Evolutionary conservation across 2,113 vertebrate species (phyloP).

Genomic region (Onychostruthus taczanowskii): DNA sequence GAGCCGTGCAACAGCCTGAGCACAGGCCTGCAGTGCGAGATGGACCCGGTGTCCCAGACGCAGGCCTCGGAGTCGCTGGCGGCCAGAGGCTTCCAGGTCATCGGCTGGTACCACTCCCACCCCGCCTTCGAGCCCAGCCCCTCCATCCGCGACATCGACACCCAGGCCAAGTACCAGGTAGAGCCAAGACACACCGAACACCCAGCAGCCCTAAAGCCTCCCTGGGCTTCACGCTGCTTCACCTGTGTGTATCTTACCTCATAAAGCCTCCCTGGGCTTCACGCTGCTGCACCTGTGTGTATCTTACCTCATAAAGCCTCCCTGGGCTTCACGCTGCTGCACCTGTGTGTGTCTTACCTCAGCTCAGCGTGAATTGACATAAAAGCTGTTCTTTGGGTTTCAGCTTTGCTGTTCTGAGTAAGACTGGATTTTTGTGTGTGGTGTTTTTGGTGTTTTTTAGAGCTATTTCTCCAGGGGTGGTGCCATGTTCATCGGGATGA

Average conservation of each 20-base stretch:
- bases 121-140: slow-evolving; percentile 94
- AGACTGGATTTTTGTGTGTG: background rate
- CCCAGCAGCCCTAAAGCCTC: fast-evolving
- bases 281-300: background rate
- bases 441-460: slow-evolving; percentile 64
- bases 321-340: background rate
- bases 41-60: slow-evolving; percentile 95
- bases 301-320: no score
- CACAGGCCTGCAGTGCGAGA: slow-evolving; percentile 96
- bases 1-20: slow-evolving; percentile 96
- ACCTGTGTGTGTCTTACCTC: no score
- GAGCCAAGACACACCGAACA: fast-evolving
- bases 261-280: background rate
- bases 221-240: background rate
- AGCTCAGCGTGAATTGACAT: fast-evolving
- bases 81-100: slow-evolving; percentile 81
- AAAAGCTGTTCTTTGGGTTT: background rate
- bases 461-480: slow-evolving; percentile 97
- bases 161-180: slow-evolving; percentile 97
- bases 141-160: slow-evolving; percentile 93
- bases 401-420: background rate
- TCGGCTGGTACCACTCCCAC: slow-evolving; percentile 98
- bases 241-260: no score
- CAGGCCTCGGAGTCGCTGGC: slow-evolving; percentile 90
- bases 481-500: slow-evolving; percentile 96